A percentile compares a stretch with the other conserved stretches of the same genome.
Conservation (phyloP, 2,113 vertebrate genomes). For the Salvelinus alpinus region DNA sequence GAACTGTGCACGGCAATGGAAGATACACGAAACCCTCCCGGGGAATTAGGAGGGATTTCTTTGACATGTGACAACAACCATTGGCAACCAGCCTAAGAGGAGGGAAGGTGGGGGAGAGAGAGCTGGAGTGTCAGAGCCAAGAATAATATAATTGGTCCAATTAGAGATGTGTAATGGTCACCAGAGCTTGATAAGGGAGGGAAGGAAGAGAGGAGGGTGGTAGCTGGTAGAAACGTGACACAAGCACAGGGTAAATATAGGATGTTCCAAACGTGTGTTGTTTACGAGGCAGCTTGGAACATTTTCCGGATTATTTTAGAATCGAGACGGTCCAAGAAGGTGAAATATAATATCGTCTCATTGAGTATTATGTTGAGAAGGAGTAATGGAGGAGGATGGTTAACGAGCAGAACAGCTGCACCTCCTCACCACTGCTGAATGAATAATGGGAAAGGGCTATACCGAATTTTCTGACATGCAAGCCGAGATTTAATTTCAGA, state of each 20-base stretch:
- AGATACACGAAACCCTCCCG: neutral
- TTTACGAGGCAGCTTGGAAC: constrained; percentile 55
- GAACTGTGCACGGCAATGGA: constrained; percentile 14
- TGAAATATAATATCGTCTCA: constrained; percentile 64
- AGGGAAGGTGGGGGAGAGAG: constrained; percentile 1
- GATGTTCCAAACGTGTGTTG: constrained; percentile 43
- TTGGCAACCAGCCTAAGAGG: neutral
- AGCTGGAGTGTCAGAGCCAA: constrained; percentile 13
- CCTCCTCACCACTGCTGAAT: constrained; percentile 30
- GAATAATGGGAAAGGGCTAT: too few species aligned
- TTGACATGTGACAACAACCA: constrained; percentile 18
- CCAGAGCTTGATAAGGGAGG: neutral
- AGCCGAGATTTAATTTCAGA: too few species aligned
- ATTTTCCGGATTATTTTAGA: constrained; percentile 64
- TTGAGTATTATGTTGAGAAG: constrained; percentile 42
- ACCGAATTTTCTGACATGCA: too few species aligned
- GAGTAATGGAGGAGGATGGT: constrained; percentile 35
- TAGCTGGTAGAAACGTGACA: neutral
- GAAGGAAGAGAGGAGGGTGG: neutral
- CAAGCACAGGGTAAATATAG: constrained; percentile 24
- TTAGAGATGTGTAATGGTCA: constrained; percentile 15
- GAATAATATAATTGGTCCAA: constrained; percentile 29
- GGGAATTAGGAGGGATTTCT: neutral
- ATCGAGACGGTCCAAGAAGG: constrained; percentile 51
- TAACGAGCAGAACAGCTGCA: constrained; percentile 59